These are phyloP conservation scores for Diprion similis DNA, from an alignment of 1,140 invertebrate species.

Conservation along the genomic window DNA sequence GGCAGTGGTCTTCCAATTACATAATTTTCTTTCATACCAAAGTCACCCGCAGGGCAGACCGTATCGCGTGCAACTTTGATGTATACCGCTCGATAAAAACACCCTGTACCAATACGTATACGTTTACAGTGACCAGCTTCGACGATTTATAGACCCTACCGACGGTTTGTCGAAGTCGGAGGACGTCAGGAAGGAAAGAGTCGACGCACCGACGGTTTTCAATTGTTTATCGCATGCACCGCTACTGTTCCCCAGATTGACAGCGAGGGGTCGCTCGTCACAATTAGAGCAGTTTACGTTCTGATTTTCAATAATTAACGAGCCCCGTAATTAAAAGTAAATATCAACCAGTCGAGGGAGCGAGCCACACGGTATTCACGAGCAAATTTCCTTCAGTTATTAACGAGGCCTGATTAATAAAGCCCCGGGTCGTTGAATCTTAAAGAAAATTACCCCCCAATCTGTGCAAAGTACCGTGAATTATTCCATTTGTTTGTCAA, in stretches of 20 bases:
- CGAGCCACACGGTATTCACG: not conserved
- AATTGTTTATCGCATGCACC: conserved; percentile 44
- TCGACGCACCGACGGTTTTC: conserved; percentile 32
- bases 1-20: conserved; percentile 47
- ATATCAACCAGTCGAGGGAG: conserved; percentile 30
- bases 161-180: conserved; percentile 9
- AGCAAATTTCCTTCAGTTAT: not conserved
- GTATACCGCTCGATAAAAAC: conserved; percentile 57
- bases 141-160: conserved; percentile 19
- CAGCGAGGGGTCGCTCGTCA: conserved; percentile 26
- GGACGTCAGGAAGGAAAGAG: not conserved
- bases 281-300: not conserved
- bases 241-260: not conserved
- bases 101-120: conserved; percentile 61
- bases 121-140: conserved; percentile 31
- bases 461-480: not conserved
- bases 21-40: conserved; percentile 56
- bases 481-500: not conserved
- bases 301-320: conserved; percentile 52
- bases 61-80: conserved; percentile 56
- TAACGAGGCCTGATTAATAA: not conserved
- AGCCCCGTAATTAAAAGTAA: conserved; percentile 57
- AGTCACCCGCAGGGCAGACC: conserved; percentile 38
- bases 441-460: not conserved
- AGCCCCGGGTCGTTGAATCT: not conserved